A percentile compares a stretch with the other conserved stretches of the same genome.
Conservation (phyloP, 2,888 invertebrate genomes). For the Eupithecia subumbrata region DNA sequence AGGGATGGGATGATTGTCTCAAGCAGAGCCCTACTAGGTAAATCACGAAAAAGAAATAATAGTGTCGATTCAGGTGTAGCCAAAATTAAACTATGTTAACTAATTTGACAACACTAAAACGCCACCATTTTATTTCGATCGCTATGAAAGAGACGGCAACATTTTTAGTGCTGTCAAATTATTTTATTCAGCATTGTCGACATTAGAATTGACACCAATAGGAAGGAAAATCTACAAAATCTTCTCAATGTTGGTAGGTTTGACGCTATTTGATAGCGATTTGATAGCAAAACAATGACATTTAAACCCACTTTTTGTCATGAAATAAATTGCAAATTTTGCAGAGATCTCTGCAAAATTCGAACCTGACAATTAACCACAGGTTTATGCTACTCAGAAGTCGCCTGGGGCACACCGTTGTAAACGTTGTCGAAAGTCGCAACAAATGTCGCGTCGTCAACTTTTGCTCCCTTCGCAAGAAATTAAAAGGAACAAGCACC, state of each 20-base stretch:
- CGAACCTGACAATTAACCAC: not conserved
- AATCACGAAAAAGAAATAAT: not conserved
- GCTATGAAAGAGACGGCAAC: too few relatives aligned
- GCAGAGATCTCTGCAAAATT: not conserved
- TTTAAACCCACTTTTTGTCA: not conserved
- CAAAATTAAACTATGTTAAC: too few relatives aligned
- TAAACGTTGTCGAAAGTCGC: not conserved
- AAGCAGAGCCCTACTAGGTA: not conserved
- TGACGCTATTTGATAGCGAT: not conserved
- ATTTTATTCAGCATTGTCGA: too few relatives aligned
- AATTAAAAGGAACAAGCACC: slow-evolving; percentile 20
- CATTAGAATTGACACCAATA: too few relatives aligned
- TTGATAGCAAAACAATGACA: not conserved
- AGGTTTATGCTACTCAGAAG: not conserved
- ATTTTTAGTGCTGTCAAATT: too few relatives aligned
- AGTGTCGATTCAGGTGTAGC: too few relatives aligned
- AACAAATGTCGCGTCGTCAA: slow-evolving; percentile 9
- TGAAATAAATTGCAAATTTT: not conserved
- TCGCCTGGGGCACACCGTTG: not conserved
- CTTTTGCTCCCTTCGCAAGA: not conserved
- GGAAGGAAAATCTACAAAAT: not conserved
- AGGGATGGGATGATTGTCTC: not conserved
- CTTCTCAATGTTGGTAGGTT: not conserved
- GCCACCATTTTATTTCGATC: too few relatives aligned
- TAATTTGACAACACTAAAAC: too few relatives aligned